Evolutionary conservation across 2,797 vertebrate genomes (phyloP).

Genomic region (Poeciliopsis gracilis): DNA sequence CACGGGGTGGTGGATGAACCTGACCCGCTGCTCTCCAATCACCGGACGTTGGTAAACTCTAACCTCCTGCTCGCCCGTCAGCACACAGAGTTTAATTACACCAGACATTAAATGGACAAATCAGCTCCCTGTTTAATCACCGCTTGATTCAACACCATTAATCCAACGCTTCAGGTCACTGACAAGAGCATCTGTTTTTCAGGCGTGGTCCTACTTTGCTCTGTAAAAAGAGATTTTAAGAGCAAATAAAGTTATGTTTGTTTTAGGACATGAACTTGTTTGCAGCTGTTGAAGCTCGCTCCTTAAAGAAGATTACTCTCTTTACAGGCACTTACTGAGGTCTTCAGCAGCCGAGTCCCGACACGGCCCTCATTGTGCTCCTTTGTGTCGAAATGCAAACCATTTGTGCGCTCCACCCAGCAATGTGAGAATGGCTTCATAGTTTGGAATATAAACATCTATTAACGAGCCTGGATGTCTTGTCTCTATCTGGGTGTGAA

Average conservation of each 20-base stretch:
- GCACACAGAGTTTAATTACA: conserved; percentile 14
- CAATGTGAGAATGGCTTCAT: conserved; percentile 8
- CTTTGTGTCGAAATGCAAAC: conserved; percentile 36
- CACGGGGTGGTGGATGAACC: conserved; percentile 16
- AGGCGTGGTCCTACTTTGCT: conserved; percentile 2
- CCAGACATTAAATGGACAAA: conserved; percentile 25
- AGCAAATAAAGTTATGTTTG: conserved; percentile 34
- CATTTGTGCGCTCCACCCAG: conserved; percentile 20
- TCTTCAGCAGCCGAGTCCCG: neutral
- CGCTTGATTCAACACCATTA: conserved; percentile 17
- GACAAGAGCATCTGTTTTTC: neutral
- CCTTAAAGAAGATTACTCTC: conserved; percentile 23
- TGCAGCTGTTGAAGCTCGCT: conserved; percentile 19
- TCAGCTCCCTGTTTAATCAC: conserved; percentile 35
- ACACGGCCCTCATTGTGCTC: conserved; percentile 9
- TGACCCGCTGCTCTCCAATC: conserved; percentile 53
- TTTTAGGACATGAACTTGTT: conserved; percentile 14
- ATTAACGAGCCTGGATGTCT: conserved; percentile 4
- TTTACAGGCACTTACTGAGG: conserved; percentile 22
- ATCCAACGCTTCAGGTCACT: neutral
- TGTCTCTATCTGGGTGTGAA: conserved; percentile 37
- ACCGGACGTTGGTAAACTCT: conserved; percentile 64
- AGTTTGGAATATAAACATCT: conserved; percentile 6
- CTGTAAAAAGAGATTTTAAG: conserved; percentile 18
- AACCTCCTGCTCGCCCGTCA: conserved; percentile 39